phyloP scores from a whole-genome alignment of 2,113 vertebrate species.

The Trachemys scripta region DNA sequence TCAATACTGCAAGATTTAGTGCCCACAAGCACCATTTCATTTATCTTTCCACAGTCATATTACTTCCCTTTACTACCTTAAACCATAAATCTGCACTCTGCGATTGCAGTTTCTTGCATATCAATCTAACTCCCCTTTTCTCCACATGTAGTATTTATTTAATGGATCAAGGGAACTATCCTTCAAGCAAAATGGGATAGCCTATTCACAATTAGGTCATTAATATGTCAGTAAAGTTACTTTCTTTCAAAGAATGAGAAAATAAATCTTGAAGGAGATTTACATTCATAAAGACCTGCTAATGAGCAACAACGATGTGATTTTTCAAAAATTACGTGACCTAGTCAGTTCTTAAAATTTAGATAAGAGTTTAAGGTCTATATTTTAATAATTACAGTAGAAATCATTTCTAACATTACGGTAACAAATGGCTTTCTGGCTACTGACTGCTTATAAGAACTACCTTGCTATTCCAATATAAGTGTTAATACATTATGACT shows the following conservation, averaged over 20 bases:
- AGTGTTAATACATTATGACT: fast-evolving
- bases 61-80: slow-evolving; percentile 78
- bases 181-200: slow-evolving; percentile 78
- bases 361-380: slow-evolving; percentile 52
- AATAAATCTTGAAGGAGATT: slow-evolving; percentile 74
- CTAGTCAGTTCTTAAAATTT: slow-evolving; percentile 61
- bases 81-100: slow-evolving; percentile 75
- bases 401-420: neutral
- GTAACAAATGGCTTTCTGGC: slow-evolving; percentile 27
- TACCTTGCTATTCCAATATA: slow-evolving; percentile 13
- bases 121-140: slow-evolving; percentile 64
- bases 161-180: slow-evolving; percentile 81
- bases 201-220: slow-evolving; percentile 82
- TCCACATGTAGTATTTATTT: slow-evolving; percentile 79
- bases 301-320: slow-evolving; percentile 64
- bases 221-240: slow-evolving; percentile 85
- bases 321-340: slow-evolving; percentile 65
- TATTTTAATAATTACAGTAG: slow-evolving; percentile 68
- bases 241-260: slow-evolving; percentile 72
- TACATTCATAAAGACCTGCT: slow-evolving; percentile 45
- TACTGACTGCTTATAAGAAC: neutral
- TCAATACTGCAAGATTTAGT: slow-evolving; percentile 69
- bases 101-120: slow-evolving; percentile 60
- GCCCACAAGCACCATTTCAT: slow-evolving; percentile 70
- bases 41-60: slow-evolving; percentile 75